These are phyloP conservation scores for Cataglyphis albicans DNA, from an alignment of 2,888 invertebrate species.

Conservation along the genomic window DNA sequence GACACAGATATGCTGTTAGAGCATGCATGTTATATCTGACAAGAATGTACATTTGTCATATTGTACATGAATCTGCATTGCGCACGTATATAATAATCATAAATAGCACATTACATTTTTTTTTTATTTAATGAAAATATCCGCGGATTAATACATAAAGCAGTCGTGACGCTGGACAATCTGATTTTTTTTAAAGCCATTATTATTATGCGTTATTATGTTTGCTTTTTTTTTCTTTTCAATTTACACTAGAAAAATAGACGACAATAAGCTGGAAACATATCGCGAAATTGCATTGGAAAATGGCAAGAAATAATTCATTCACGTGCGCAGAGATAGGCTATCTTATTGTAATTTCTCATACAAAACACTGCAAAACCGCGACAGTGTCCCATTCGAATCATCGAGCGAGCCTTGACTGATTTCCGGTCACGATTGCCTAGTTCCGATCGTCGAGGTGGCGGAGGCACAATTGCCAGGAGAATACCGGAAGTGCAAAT, in stretches of 20 bases:
- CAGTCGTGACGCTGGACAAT: neutral
- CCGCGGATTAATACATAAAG: neutral
- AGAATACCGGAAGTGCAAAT: neutral
- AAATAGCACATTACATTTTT: neutral
- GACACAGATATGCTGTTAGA: neutral
- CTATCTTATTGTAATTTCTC: conserved; percentile 59
- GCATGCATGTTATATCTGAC: neutral
- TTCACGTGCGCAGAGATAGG: conserved; percentile 18
- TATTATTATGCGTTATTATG: conserved; percentile 23
- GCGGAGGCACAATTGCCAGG: conserved; percentile 8
- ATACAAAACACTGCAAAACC: conserved; percentile 51
- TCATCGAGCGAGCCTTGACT: conserved; percentile 43
- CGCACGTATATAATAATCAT: neutral
- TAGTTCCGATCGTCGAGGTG: conserved; percentile 26
- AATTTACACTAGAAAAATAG: neutral
- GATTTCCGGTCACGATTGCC: conserved; percentile 55
- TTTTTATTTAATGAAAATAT: neutral
- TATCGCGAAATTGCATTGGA: conserved; percentile 13
- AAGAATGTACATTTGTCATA: conserved; percentile 13
- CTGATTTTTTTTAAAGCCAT: neutral
- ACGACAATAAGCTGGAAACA: neutral
- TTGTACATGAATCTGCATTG: neutral
- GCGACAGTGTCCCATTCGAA: conserved; percentile 52
- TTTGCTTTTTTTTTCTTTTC: neutral
- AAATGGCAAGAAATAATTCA: conserved; percentile 57